Evolutionary conservation across 1,140 invertebrate species (phyloP).

Genomic region (Monomorium pharaonis): DNA sequence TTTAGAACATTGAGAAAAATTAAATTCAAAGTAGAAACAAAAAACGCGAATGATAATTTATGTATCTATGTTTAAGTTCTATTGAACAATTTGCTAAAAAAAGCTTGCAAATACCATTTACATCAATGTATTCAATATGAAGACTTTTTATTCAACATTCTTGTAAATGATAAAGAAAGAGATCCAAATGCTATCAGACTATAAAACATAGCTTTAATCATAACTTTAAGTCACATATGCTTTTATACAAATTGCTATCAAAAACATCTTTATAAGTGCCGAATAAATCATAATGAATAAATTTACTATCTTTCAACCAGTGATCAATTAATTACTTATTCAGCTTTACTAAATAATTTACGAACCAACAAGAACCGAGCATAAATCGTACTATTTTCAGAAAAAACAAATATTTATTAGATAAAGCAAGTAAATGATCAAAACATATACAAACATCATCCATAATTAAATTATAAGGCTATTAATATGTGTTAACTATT

Average conservation of each 20-base stretch:
- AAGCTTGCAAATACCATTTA: neutral
- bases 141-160: neutral
- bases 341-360: constrained; percentile 44
- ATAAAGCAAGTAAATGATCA: neutral
- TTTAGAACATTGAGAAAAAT: neutral
- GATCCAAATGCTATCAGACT: neutral
- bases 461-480: constrained; percentile 1
- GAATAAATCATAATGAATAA: constrained; percentile 64
- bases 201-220: constrained; percentile 24
- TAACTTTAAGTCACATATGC: neutral
- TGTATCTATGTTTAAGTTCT: neutral
- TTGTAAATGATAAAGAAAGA: neutral
- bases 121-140: neutral
- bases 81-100: neutral
- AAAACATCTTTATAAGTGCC: constrained; percentile 22
- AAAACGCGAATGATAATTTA: neutral
- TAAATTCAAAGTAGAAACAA: neutral
- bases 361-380: neutral
- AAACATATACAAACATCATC: constrained; percentile 1
- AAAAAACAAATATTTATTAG: neutral
- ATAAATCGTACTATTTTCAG: constrained; percentile 41
- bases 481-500: neutral
- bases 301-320: constrained; percentile 57
- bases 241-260: neutral
- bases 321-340: constrained; percentile 66